Conservation (phyloP, 1,140 invertebrate genomes). For the Theocolax elegans region DNA sequence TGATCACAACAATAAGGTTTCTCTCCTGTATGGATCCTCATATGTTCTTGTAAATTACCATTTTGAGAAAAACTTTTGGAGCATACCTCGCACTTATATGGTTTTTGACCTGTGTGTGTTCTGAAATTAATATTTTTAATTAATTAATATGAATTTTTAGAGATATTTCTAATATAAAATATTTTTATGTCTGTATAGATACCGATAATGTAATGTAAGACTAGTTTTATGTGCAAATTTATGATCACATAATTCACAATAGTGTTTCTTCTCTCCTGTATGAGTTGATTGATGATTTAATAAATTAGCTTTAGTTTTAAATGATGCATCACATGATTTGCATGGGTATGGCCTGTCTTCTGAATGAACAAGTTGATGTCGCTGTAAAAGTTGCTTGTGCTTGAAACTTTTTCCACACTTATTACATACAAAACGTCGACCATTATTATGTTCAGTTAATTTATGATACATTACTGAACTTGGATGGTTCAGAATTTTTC, state of each 20-base stretch:
- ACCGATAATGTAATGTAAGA: slow-evolving; percentile 75
- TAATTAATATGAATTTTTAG: slow-evolving; percentile 18
- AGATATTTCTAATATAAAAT: slow-evolving; percentile 21
- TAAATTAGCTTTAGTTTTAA: slow-evolving; percentile 79
- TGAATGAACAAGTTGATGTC: slow-evolving; percentile 78
- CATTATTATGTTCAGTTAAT: slow-evolving; percentile 75
- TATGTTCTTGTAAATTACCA: slow-evolving; percentile 72
- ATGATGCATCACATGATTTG: slow-evolving; percentile 72
- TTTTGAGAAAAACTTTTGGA: slow-evolving; percentile 73
- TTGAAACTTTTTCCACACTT: slow-evolving; percentile 79
- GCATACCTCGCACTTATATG: slow-evolving; percentile 72
- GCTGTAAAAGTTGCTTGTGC: slow-evolving; percentile 75
- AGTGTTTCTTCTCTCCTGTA: slow-evolving; percentile 77
- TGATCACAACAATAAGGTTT: slow-evolving; percentile 74
- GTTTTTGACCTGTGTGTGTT: slow-evolving; percentile 71
- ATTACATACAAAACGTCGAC: slow-evolving; percentile 74
- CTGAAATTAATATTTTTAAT: slow-evolving; percentile 43
- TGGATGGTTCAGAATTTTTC: slow-evolving; percentile 74
- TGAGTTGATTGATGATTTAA: slow-evolving; percentile 77
- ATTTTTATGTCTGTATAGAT: too few species aligned
- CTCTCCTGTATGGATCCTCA: slow-evolving; percentile 73
- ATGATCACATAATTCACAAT: slow-evolving; percentile 81
- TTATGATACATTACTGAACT: slow-evolving; percentile 79
- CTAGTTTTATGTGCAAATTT: slow-evolving; percentile 80
- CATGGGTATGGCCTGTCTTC: slow-evolving; percentile 73